Evolutionary conservation across 2,113 vertebrate genomes (phyloP).

Genomic region (Platichthys stellatus): DNA sequence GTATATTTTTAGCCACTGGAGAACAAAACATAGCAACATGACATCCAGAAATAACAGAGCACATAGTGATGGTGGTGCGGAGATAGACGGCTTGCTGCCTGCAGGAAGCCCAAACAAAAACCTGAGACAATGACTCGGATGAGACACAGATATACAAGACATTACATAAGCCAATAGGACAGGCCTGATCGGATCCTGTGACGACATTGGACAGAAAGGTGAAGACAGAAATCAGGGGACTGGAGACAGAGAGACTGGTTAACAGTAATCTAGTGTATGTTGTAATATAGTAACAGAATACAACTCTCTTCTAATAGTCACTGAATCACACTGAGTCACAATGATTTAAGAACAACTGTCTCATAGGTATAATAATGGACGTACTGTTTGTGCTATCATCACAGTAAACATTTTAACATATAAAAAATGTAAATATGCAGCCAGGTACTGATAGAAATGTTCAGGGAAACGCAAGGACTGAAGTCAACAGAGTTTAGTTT

Average conservation of each 20-base stretch:
- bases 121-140: conserved; percentile 60
- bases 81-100: conserved; percentile 46
- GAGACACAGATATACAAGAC: conserved; percentile 39
- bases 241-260: background rate
- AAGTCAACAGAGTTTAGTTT: too few relatives aligned
- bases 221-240: background rate
- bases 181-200: conserved; percentile 20
- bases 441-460: background rate
- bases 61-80: conserved; percentile 43
- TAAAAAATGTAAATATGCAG: background rate
- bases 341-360: background rate
- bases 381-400: background rate
- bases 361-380: background rate
- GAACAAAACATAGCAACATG: conserved; percentile 70
- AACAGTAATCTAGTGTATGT: background rate
- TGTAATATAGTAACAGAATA: background rate
- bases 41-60: conserved; percentile 70
- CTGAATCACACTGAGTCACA: background rate
- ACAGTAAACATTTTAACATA: background rate
- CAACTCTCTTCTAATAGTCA: background rate
- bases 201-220: background rate
- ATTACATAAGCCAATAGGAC: conserved; percentile 33
- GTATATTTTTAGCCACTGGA: conserved; percentile 65
- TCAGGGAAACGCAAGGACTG: too few relatives aligned
- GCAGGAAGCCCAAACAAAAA: conserved; percentile 62